Evolutionary conservation across 1,140 invertebrate genomes (phyloP).

Genomic region (Aradophagus sp.): DNA sequence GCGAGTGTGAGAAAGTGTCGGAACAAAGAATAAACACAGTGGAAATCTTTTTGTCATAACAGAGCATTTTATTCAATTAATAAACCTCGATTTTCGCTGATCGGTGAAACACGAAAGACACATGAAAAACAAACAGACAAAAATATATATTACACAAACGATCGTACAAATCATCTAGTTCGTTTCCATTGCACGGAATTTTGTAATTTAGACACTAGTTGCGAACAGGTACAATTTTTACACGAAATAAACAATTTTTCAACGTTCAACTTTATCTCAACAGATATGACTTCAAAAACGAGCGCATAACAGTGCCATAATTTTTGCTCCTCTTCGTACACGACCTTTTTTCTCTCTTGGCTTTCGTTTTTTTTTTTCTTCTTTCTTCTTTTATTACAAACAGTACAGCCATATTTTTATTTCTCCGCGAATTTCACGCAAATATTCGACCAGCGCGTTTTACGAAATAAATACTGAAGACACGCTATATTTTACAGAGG

Average conservation of each 20-base stretch:
- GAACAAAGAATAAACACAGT: slow-evolving; percentile 21
- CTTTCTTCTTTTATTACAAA: slow-evolving; percentile 10
- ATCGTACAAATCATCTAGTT: no score
- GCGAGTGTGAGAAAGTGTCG: slow-evolving; percentile 10
- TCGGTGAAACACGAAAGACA: slow-evolving; percentile 42
- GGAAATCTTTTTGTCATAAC: slow-evolving; percentile 50
- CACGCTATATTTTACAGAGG: slow-evolving; percentile 59
- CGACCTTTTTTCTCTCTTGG: slow-evolving; percentile 6
- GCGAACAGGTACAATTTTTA: slow-evolving; percentile 47
- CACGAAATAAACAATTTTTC: slow-evolving; percentile 19
- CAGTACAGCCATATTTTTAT: slow-evolving; percentile 22
- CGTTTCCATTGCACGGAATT: slow-evolving; percentile 38
- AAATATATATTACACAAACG: no score
- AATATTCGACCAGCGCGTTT: slow-evolving; percentile 53
- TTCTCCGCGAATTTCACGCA: slow-evolving; percentile 29
- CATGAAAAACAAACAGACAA: slow-evolving; percentile 31
- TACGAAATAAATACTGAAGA: slow-evolving; percentile 60
- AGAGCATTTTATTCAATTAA: slow-evolving; percentile 60
- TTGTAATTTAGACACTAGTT: slow-evolving; percentile 36
- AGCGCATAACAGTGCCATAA: slow-evolving; percentile 21
- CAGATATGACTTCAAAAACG: slow-evolving; percentile 13
- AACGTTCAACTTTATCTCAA: no score
- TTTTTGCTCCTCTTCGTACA: no score
- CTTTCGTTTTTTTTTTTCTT: background rate
- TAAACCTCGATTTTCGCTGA: slow-evolving; percentile 53